phyloP scores from a whole-genome alignment of 2,888 invertebrate genomes.

The Lottia gigantea region DNA sequence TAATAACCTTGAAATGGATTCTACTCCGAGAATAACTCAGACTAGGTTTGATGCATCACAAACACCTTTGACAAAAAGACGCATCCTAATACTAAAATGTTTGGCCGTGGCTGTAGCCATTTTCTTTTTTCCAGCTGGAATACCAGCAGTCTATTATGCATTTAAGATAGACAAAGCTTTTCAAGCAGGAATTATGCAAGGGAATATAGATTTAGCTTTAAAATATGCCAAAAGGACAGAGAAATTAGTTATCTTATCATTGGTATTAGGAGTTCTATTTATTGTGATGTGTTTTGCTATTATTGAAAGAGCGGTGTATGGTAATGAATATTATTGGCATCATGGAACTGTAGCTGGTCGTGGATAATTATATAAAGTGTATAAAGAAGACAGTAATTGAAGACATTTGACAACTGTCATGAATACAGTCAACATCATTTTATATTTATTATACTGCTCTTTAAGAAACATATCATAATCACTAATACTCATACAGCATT shows the following conservation, averaged over 20 bases:
- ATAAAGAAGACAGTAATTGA: too few relatives aligned
- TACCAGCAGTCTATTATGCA: slow-evolving; percentile 51
- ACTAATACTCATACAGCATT: too few relatives aligned
- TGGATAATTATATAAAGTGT: not conserved
- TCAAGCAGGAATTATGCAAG: slow-evolving; percentile 49
- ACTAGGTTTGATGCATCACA: not conserved
- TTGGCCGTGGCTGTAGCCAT: slow-evolving; percentile 49
- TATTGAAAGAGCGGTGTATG: slow-evolving; percentile 41
- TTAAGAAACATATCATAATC: too few relatives aligned
- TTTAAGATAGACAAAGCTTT: slow-evolving; percentile 48
- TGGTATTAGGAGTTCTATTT: slow-evolving; percentile 42
- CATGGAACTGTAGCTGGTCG: slow-evolving; percentile 10
- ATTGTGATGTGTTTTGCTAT: slow-evolving; percentile 44
- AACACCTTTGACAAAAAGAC: not conserved
- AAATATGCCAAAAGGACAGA: slow-evolving; percentile 51
- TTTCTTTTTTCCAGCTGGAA: slow-evolving; percentile 58
- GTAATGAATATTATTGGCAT: slow-evolving; percentile 22
- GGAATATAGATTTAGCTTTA: slow-evolving; percentile 53
- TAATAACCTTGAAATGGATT: not conserved
- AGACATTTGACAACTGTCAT: too few relatives aligned
- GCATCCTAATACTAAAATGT: slow-evolving; percentile 35
- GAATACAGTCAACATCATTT: too few relatives aligned
- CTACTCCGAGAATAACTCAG: not conserved
- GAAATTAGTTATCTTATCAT: slow-evolving; percentile 47
- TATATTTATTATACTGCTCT: too few relatives aligned